A percentile compares a stretch with the other conserved stretches of the same genome.
These are phyloP conservation scores for Galerucella nymphaeae DNA, from an alignment of 2,888 invertebrate species.

Conservation along the genomic window DNA sequence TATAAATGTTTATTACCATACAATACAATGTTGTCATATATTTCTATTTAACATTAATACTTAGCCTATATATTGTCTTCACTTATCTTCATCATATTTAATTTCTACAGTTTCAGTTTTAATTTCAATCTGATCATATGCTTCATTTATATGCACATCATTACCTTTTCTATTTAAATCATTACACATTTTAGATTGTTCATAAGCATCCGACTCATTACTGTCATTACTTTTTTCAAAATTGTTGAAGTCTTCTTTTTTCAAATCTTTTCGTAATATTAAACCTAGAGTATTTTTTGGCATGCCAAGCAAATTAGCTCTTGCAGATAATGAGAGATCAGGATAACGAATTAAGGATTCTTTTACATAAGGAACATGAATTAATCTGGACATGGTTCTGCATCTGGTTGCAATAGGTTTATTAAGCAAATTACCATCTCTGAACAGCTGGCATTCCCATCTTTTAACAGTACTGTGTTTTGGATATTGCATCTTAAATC, in stretches of 20 bases:
- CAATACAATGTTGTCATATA: not conserved
- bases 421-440: constrained; percentile 7
- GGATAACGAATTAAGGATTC: constrained; percentile 13
- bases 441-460: constrained; percentile 21
- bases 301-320: constrained; percentile 15
- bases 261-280: constrained; percentile 4
- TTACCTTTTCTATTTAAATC: not conserved
- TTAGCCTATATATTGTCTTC: not conserved
- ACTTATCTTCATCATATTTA: not conserved
- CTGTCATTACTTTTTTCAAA: not conserved
- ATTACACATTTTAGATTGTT: not conserved
- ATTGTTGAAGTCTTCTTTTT: not conserved
- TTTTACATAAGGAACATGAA: constrained; percentile 12
- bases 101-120: not conserved
- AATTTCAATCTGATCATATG: not conserved
- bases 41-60: not conserved
- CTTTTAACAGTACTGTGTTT: not conserved
- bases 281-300: not conserved
- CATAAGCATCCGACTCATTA: not conserved
- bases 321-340: not conserved
- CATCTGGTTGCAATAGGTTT: not conserved
- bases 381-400: constrained; percentile 5
- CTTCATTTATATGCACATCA: not conserved
- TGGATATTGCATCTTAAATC: constrained; percentile 17
- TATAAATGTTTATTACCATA: no score